These are phyloP conservation scores for Neoaliturus tenellus DNA, from an alignment of 2,888 invertebrate genomes.

Conservation along the genomic window DNA sequence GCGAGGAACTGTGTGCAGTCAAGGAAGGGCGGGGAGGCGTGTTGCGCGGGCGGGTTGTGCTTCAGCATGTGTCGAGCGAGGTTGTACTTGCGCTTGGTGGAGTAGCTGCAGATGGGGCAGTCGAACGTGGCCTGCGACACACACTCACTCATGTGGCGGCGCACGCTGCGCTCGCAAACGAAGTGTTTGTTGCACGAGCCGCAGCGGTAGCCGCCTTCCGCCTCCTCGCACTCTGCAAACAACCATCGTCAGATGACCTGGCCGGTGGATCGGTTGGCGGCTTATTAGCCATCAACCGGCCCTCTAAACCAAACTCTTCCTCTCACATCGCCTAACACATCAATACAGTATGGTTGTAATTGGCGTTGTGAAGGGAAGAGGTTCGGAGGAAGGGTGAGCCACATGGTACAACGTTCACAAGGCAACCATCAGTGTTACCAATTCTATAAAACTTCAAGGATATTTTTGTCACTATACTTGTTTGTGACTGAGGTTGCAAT, in stretches of 20 bases:
- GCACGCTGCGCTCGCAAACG: conserved; percentile 40
- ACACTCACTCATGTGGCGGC: conserved; percentile 69
- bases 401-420: no score
- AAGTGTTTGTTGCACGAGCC: conserved; percentile 20
- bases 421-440: no score
- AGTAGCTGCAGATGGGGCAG: conserved; percentile 36
- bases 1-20: conserved; percentile 34
- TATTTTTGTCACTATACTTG: no score
- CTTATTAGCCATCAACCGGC: no score
- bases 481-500: no score
- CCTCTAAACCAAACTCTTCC: no score
- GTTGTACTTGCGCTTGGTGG: conserved; percentile 55
- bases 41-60: conserved; percentile 6
- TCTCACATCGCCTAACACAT: no score
- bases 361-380: no score
- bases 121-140: conserved; percentile 69
- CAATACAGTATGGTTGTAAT: no score
- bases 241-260: not conserved
- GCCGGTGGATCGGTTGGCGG: no score
- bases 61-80: conserved; percentile 52
- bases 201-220: not conserved
- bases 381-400: no score
- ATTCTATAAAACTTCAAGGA: no score
- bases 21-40: not conserved
- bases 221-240: not conserved